A percentile compares a stretch with the other conserved stretches of the same genome.
phyloP scores from a whole-genome alignment of 1,140 invertebrate species.

The Caerostris darwini region DNA sequence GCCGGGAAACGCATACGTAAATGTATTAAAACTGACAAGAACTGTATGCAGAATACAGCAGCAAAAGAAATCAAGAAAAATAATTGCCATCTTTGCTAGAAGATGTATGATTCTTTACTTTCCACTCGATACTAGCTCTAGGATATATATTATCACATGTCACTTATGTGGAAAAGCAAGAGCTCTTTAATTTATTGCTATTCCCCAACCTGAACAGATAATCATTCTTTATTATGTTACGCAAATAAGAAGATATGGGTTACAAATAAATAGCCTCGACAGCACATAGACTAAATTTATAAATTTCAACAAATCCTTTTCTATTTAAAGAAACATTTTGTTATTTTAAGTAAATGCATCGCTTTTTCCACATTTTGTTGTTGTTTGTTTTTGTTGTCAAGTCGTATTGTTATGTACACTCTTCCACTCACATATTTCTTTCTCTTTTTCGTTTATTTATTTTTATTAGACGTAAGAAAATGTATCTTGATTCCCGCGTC shows the following conservation, averaged over 20 bases:
- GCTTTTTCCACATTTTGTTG: not conserved
- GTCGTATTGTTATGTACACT: not conserved
- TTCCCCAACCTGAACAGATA: not conserved
- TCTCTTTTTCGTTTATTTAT: not conserved
- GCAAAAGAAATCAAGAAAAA: not conserved
- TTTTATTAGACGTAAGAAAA: too few relatives aligned
- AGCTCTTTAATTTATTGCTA: slow-evolving; percentile 48
- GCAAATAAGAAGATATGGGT: slow-evolving; percentile 50
- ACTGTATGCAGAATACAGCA: not conserved
- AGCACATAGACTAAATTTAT: slow-evolving; percentile 13
- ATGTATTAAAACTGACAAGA: not conserved
- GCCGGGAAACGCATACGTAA: not conserved
- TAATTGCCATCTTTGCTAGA: slow-evolving; percentile 11
- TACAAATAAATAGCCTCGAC: slow-evolving; percentile 39
- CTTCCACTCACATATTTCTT: not conserved
- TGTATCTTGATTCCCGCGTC: too few relatives aligned
- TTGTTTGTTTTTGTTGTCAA: not conserved
- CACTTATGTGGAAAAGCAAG: slow-evolving; percentile 25
- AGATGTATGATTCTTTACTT: slow-evolving; percentile 46
- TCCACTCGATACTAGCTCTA: not conserved
- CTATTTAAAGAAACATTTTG: slow-evolving; percentile 45
- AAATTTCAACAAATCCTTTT: slow-evolving; percentile 29
- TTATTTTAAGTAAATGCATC: slow-evolving; percentile 26
- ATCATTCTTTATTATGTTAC: slow-evolving; percentile 57
- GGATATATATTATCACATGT: slow-evolving; percentile 18